phyloP scores from a whole-genome alignment of 2,797 vertebrate genomes.

The Rhabdophis nuchalis region DNA sequence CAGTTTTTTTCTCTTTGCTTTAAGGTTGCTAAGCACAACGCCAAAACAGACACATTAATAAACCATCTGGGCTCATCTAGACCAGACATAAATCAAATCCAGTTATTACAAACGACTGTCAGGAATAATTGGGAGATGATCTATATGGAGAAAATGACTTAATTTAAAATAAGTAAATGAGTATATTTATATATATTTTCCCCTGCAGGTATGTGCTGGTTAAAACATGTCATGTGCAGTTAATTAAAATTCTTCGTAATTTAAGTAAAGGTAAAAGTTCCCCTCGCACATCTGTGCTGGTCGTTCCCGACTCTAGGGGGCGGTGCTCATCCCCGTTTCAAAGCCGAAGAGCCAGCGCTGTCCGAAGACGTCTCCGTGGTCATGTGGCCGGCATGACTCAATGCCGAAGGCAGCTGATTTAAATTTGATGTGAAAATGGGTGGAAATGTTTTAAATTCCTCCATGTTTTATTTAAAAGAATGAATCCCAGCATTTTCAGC shows the following conservation, averaged over 20 bases:
- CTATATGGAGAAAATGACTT: slow-evolving; percentile 28
- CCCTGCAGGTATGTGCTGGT: slow-evolving; percentile 19
- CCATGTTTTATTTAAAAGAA: not conserved
- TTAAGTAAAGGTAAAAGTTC: too few species aligned
- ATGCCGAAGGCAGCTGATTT: too few species aligned
- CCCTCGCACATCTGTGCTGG: too few species aligned
- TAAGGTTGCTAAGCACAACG: not conserved
- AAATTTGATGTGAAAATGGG: not conserved
- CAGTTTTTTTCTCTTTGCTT: not conserved
- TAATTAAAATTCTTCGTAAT: slow-evolving; percentile 20
- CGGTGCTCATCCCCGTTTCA: too few species aligned
- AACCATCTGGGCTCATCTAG: not conserved
- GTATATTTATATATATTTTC: not conserved
- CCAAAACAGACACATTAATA: slow-evolving; percentile 17
- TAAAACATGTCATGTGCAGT: slow-evolving; percentile 46
- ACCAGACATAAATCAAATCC: slow-evolving; percentile 37
- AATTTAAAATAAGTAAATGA: slow-evolving; percentile 39
- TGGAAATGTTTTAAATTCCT: not conserved
- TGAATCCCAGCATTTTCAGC: not conserved
- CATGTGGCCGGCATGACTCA: too few species aligned
- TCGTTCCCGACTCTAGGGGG: too few species aligned
- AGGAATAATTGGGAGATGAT: slow-evolving; percentile 37
- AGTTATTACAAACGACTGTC: slow-evolving; percentile 43
- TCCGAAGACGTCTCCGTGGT: too few species aligned
- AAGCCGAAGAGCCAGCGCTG: too few species aligned